Percentiles rank a stretch among this genome's conserved stretches.
These are phyloP conservation scores for Limnephilus lunatus DNA, from an alignment of 2,888 invertebrate genomes.

Conservation along the genomic window DNA sequence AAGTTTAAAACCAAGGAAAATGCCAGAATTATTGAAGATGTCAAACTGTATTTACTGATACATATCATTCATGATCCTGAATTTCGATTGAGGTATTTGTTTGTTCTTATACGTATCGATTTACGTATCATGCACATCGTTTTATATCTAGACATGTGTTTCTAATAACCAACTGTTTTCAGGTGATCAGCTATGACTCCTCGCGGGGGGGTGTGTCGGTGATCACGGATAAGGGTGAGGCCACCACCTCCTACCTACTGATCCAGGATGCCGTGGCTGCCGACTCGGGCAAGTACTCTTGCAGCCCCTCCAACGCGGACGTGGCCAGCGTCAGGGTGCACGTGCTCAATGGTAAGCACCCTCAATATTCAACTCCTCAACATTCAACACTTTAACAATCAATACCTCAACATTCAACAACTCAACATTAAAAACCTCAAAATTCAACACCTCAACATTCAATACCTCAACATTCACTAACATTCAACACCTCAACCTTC, in stretches of 20 bases:
- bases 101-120: not conserved
- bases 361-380: not conserved
- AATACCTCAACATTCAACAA: not conserved
- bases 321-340: conserved; percentile 87
- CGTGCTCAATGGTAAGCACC: conserved; percentile 84
- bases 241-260: conserved; percentile 87
- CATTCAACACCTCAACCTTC: too few species aligned
- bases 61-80: too few species aligned
- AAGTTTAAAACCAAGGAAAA: too few species aligned
- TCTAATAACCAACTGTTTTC: conserved; percentile 67
- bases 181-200: conserved; percentile 89
- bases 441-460: too few species aligned
- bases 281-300: conserved; percentile 89
- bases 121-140: not conserved
- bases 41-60: too few species aligned
- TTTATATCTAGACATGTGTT: not conserved
- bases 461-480: too few species aligned
- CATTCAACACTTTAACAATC: not conserved
- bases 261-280: conserved; percentile 83
- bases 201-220: conserved; percentile 87
- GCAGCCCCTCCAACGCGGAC: conserved; percentile 89
- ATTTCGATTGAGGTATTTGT: too few species aligned
- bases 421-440: too few species aligned
- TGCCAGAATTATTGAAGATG: too few species aligned
- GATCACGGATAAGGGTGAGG: conserved; percentile 88